A percentile compares a stretch with the other conserved stretches of the same genome.
Evolutionary conservation across 53 echinoderm and acorn worm genomes (phyloP).

Genomic region (Echinometra lucunter): DNA sequence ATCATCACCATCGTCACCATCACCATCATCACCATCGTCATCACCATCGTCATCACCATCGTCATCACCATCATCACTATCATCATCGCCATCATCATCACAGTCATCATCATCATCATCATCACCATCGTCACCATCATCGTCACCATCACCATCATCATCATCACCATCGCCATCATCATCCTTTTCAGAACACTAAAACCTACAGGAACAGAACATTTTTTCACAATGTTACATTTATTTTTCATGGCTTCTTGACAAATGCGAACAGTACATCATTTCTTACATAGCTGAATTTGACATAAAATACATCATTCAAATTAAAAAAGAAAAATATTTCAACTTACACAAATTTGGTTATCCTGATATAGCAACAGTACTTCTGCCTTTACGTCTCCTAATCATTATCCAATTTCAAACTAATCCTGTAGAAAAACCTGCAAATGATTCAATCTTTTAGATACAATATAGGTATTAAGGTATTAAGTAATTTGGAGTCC

Average conservation of each 20-base stretch:
- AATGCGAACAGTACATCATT: background rate
- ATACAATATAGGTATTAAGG: too few species aligned
- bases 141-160: background rate
- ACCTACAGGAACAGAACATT: background rate
- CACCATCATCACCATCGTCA: background rate
- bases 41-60: background rate
- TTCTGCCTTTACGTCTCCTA: background rate
- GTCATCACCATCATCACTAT: background rate
- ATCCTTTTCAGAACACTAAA: background rate
- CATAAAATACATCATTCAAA: conserved; percentile 20
- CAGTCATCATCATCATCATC: background rate
- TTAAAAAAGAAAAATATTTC: background rate
- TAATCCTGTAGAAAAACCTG: background rate
- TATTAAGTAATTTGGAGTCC: too few species aligned
- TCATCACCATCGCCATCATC: background rate
- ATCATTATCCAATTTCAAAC: background rate
- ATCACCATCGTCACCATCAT: background rate
- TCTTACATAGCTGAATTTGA: background rate
- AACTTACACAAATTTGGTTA: background rate
- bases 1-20: background rate
- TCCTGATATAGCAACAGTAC: conserved; percentile 14
- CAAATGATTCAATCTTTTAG: too few species aligned
- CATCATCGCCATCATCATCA: background rate
- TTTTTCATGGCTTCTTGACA: conserved; percentile 36
- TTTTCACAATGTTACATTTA: conserved; percentile 17